Percentiles rank a stretch among this genome's conserved stretches.
Conservation (phyloP, 2,797 vertebrate species). For the Agapornis canus region DNA sequence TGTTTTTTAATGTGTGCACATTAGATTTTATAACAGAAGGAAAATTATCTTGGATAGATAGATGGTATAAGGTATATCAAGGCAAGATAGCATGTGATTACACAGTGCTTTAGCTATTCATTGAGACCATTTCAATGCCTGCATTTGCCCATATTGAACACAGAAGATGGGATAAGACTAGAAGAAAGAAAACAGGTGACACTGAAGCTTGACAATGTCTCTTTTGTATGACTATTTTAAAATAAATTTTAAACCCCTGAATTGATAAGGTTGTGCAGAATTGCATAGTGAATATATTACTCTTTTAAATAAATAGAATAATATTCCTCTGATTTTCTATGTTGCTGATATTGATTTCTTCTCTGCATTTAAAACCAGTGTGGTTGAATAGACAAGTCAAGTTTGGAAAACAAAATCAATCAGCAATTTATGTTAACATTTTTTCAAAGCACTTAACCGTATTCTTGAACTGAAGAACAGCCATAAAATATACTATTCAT, state of each 20-base stretch:
- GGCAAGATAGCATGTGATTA: neutral
- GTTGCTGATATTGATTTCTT: neutral
- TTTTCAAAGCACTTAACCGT: neutral
- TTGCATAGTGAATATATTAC: neutral
- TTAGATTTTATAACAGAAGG: neutral
- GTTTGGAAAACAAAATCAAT: neutral
- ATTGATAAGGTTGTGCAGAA: neutral
- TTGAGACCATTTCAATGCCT: neutral
- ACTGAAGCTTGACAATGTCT: neutral
- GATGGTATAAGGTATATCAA: neutral
- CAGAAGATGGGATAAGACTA: neutral
- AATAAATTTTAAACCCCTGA: neutral
- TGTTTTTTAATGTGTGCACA: neutral
- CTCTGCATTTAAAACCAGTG: neutral
- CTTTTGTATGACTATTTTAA: neutral
- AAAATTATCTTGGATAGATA: neutral
- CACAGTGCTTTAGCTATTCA: neutral
- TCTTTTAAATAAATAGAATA: neutral
- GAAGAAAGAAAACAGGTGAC: neutral
- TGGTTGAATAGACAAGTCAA: neutral
- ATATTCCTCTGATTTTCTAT: neutral
- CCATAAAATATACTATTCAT: fast-evolving
- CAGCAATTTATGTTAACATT: neutral
- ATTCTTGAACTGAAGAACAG: neutral
- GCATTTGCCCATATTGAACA: neutral